Evolutionary conservation across 1,140 invertebrate species (phyloP), one percentile per base, ranked within the genome.

Genomic region (Drosophila mojavensis): DNA sequence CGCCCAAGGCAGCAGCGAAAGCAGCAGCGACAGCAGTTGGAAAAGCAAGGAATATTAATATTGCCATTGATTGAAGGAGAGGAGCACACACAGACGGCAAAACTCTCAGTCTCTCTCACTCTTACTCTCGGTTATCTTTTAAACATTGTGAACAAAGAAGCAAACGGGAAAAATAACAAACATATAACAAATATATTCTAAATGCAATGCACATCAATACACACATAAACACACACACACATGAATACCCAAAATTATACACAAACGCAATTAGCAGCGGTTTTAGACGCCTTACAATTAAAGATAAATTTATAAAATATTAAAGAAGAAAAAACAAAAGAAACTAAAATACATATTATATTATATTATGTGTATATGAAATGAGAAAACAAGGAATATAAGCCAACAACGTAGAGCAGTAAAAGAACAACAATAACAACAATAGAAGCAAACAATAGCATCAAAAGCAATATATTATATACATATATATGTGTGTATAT

Each of bases 261-360:
- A 66, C 55, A 59, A 55, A 79, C 71, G 80, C 80, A 83, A 76
- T 68, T 83, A 83, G 81, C 67, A 84, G 81, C 77, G 81, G 78
- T 80, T 77, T 82, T 83, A 86, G 69, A 79, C 65, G 83, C 76
- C 83, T 83, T 85, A 81, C 73, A 69, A 79, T 54, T 78, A 90
- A 68, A 66, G 53, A 60, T 78, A 89, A 71, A 66, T 77, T 78
- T 41, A 86, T 55, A 70, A 58, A 59, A 56, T 62, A 78, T 51
- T 17, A 54, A 11, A 30, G 28, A 28, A 58, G 62, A 30, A 30
- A 3, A 79, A 53, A 17, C 17, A 17, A 56, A 39, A 33, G 47
- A 65, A 24, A 26, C 26, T 17, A 47, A 78, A 56, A 72, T 59
- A 75, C 28, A 71, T 45, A 78, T 58, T 60, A 80, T 71, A 65